Conservation (phyloP, 2,113 vertebrate genomes). For the Eclectus roratus region DNA sequence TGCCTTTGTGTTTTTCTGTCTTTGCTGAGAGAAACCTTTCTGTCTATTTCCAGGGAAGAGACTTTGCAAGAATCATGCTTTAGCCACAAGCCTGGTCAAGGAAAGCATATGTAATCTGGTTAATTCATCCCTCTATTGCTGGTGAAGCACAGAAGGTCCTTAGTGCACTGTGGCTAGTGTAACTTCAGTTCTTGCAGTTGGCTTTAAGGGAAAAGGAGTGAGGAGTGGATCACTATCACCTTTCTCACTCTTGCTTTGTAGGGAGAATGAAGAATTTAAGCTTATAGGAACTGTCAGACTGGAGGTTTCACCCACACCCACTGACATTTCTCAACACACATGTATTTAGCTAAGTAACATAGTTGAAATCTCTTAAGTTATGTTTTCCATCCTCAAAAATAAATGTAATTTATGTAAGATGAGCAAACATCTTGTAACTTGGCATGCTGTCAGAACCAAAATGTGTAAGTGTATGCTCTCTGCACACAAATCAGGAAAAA, state of each 20-base stretch:
- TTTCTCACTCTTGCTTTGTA: not conserved
- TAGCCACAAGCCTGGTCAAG: not conserved
- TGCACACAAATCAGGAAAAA: not conserved
- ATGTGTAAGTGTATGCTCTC: no score
- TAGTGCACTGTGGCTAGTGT: not conserved
- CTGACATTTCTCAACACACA: not conserved
- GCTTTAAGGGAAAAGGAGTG: not conserved
- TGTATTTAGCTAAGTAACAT: not conserved
- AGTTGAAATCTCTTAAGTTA: not conserved
- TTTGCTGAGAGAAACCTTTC: not conserved
- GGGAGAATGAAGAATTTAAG: not conserved
- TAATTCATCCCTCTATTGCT: not conserved
- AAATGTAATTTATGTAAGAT: not conserved
- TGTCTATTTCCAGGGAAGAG: not conserved
- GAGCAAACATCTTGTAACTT: not conserved
- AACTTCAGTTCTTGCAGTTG: not conserved
- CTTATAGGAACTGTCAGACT: not conserved
- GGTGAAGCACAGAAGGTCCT: not conserved
- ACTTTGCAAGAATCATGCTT: not conserved
- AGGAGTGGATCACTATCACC: not conserved
- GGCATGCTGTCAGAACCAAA: not conserved
- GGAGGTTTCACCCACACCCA: not conserved
- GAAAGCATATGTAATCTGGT: not conserved
- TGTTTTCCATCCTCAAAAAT: not conserved
- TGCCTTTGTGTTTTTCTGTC: accelerated